phyloP scores from a whole-genome alignment of 2,113 vertebrate species.

The Lipophrys pholis region DNA sequence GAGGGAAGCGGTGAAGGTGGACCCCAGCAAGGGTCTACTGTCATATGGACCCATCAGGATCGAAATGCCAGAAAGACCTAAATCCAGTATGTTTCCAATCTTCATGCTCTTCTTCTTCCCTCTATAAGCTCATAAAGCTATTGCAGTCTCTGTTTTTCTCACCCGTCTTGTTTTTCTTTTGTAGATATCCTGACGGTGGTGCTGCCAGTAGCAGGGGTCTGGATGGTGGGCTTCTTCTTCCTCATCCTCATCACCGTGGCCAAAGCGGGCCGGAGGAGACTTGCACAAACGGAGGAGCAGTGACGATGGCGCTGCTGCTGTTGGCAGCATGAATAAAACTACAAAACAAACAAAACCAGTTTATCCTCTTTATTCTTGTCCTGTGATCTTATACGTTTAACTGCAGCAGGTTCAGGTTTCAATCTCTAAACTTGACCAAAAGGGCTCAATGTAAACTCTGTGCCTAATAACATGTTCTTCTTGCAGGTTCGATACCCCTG shows the following conservation, averaged over 20 bases:
- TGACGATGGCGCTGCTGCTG: slow-evolving; percentile 1
- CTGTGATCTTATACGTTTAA: not conserved
- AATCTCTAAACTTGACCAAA: not conserved
- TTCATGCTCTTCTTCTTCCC: not conserved
- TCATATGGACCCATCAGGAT: slow-evolving; percentile 81
- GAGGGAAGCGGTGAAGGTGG: slow-evolving; percentile 59
- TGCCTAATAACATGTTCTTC: too few species aligned
- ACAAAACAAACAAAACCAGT: not conserved
- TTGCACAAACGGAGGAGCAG: not conserved
- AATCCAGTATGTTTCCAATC: slow-evolving; percentile 56
- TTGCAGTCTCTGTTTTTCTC: not conserved
- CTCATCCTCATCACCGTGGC: slow-evolving; percentile 73
- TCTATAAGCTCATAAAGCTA: not conserved
- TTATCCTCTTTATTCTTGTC: not conserved
- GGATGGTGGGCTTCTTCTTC: slow-evolving; percentile 75
- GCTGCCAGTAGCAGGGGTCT: slow-evolving; percentile 71
- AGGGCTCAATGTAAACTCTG: too few species aligned
- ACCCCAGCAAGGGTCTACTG: slow-evolving; percentile 66
- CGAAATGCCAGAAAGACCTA: slow-evolving; percentile 49
- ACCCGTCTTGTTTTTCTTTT: not conserved
- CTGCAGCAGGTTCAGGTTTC: not conserved
- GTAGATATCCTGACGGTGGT: slow-evolving; percentile 67
- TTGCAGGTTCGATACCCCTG: too few species aligned
- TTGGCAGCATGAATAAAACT: slow-evolving; percentile 43
- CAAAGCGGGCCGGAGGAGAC: slow-evolving; percentile 68